Evolutionary conservation across 2,113 vertebrate genomes (phyloP).

Genomic region (Etia nguti): DNA sequence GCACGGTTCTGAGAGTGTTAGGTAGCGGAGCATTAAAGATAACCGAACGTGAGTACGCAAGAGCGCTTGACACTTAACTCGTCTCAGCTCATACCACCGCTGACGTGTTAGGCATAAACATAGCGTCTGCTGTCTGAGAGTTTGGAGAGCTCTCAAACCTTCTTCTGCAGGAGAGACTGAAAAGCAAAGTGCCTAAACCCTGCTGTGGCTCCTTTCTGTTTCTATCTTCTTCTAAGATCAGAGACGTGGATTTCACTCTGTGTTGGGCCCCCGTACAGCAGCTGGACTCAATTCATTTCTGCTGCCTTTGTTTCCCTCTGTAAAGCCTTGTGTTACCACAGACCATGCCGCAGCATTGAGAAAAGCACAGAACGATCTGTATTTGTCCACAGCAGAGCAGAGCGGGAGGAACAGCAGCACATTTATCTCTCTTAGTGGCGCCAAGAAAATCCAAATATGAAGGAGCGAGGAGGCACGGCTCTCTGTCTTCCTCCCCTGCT

Average conservation of each 20-base stretch:
- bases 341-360: neutral
- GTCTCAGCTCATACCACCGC: neutral
- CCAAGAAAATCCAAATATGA: conserved; percentile 36
- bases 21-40: neutral
- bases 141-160: neutral
- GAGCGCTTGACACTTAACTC: neutral
- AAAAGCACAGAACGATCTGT: neutral
- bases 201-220: neutral
- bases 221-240: neutral
- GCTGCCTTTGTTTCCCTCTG: neutral
- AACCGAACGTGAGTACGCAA: neutral
- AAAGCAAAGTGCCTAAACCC: conserved; percentile 1
- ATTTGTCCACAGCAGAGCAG: neutral
- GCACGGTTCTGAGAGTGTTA: neutral
- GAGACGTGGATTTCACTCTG: neutral
- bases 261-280: neutral
- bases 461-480: neutral
- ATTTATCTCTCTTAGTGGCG: conserved; percentile 52
- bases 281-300: neutral
- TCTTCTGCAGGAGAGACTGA: neutral
- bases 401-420: conserved; percentile 4
- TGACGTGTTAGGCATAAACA: neutral
- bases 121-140: neutral
- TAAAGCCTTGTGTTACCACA: neutral
- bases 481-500: conserved; percentile 12